phyloP scores from a whole-genome alignment of 2,113 vertebrate species.

The Seriola aureovittata region DNA sequence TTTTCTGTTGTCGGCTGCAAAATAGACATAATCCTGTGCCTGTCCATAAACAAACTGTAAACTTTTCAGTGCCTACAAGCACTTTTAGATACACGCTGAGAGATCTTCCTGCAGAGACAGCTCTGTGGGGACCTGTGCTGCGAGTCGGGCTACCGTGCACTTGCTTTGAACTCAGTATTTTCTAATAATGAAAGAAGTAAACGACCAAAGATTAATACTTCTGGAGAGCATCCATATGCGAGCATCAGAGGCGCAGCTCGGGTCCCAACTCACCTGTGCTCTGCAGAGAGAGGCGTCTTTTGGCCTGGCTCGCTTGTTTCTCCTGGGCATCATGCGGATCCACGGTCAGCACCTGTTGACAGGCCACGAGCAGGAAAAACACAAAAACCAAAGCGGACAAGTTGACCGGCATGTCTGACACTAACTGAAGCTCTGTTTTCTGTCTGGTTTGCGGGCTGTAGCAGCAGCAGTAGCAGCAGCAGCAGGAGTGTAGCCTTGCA shows the following conservation, averaged over 20 bases:
- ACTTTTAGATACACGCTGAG: not conserved
- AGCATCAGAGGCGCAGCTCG: too few relatives aligned
- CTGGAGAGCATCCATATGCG: not conserved
- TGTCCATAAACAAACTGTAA: not conserved
- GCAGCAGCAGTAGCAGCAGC: not conserved
- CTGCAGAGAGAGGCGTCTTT: slow-evolving; percentile 89
- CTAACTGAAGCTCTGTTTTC: not conserved
- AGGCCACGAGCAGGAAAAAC: slow-evolving; percentile 79
- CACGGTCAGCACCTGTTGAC: slow-evolving; percentile 73
- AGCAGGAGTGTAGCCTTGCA: not conserved
- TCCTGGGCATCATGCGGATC: slow-evolving; percentile 87
- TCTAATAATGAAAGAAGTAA: not conserved
- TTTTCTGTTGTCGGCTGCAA: too few relatives aligned
- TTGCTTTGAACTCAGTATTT: not conserved
- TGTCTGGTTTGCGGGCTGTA: not conserved
- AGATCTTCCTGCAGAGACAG: not conserved
- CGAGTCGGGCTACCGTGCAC: not conserved
- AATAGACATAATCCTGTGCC: not conserved
- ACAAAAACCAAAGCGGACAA: slow-evolving; percentile 77
- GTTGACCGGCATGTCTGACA: slow-evolving; percentile 72
- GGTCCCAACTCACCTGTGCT: slow-evolving; percentile 87
- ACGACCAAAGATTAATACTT: not conserved
- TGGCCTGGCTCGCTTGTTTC: slow-evolving; percentile 78
- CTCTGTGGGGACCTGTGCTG: too few relatives aligned
- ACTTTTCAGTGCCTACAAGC: not conserved